Evolutionary conservation across 2,888 invertebrate genomes (phyloP).

Genomic region (Caenorhabditis macrosperma): DNA sequence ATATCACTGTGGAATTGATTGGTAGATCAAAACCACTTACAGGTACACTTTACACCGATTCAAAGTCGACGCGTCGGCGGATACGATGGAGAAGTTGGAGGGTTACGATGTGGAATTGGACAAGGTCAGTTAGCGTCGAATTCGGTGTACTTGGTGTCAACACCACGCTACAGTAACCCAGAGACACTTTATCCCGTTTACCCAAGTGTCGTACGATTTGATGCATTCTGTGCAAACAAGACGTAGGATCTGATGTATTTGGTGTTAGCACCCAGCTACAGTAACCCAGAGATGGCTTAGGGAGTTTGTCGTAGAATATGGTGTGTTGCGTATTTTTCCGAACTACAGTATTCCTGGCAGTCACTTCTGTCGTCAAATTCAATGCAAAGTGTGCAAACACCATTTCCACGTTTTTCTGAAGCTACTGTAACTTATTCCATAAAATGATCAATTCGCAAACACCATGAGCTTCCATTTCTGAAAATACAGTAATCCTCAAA

Average conservation of each 20-base stretch:
- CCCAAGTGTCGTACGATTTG: not conserved
- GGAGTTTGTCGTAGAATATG: not conserved
- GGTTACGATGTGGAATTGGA: slow-evolving; percentile 43
- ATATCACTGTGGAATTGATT: too few species aligned
- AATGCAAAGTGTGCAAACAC: too few species aligned
- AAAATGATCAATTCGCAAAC: too few species aligned
- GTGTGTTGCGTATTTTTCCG: too few species aligned
- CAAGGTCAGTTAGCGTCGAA: slow-evolving; percentile 16
- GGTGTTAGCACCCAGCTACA: not conserved
- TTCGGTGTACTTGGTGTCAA: too few species aligned
- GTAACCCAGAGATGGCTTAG: not conserved
- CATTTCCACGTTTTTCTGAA: too few species aligned
- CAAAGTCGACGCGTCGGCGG: slow-evolving; percentile 33
- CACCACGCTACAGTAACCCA: not conserved
- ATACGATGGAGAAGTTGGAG: slow-evolving; percentile 51
- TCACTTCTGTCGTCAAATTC: too few species aligned
- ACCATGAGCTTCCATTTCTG: too few species aligned
- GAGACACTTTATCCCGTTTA: too few species aligned
- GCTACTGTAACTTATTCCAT: not conserved
- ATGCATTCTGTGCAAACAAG: not conserved
- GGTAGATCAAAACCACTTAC: not conserved
- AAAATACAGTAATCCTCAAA: too few species aligned
- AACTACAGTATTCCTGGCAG: too few species aligned
- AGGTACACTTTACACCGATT: slow-evolving; percentile 49
- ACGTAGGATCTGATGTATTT: too few species aligned